Percentiles rank a stretch among this genome's conserved stretches.
Conservation (phyloP, 2,113 vertebrate genomes). For the Heterocephalus glaber region DNA sequence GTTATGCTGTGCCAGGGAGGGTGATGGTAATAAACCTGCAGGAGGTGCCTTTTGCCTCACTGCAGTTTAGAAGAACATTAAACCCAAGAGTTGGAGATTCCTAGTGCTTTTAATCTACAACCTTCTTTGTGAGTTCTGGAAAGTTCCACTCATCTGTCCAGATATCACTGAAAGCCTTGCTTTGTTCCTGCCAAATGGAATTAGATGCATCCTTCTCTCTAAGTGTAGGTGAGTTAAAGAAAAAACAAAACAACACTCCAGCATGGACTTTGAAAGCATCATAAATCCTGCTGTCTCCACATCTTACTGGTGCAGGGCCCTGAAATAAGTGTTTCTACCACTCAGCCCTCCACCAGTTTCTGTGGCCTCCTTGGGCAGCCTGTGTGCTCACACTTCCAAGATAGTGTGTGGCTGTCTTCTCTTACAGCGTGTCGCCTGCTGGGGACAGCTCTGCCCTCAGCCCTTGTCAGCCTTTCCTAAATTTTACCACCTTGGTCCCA, state of each 20-base stretch:
- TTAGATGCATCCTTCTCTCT: neutral
- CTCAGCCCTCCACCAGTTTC: neutral
- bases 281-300: neutral
- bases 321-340: neutral
- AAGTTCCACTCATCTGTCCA: neutral
- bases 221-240: neutral
- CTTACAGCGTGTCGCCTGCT: neutral
- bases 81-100: neutral
- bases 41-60: neutral
- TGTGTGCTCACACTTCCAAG: neutral
- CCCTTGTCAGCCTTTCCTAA: neutral
- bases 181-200: neutral
- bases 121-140: neutral
- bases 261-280: neutral
- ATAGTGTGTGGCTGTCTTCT: neutral
- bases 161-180: neutral
- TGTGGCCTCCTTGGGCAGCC: neutral
- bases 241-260: conserved; percentile 11
- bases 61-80: neutral
- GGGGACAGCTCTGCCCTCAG: neutral
- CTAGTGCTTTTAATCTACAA: neutral
- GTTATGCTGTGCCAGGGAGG: neutral
- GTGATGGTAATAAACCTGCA: accelerated
- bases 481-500: neutral
- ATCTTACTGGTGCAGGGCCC: neutral